A percentile compares a stretch with the other conserved stretches of the same genome.
phyloP scores from a whole-genome alignment of 2,888 invertebrate genomes.

The Euclidia mi region DNA sequence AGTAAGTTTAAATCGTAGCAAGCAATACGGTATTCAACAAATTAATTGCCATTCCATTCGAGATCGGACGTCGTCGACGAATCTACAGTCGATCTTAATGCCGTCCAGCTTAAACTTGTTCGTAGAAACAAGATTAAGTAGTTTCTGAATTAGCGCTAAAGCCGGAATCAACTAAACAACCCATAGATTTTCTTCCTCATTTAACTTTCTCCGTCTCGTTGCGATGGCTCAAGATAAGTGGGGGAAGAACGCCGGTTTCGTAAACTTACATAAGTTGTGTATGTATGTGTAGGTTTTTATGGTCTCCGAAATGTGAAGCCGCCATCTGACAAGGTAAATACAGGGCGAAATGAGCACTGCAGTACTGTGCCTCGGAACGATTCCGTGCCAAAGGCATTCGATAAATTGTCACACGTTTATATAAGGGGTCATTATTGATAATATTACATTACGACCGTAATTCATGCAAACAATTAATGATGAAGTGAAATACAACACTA shows the following conservation, averaged over 20 bases:
- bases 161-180: slow-evolving; percentile 74
- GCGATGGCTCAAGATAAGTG: slow-evolving; percentile 69
- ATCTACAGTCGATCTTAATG: slow-evolving; percentile 51
- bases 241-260: slow-evolving; percentile 55
- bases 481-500: too few relatives aligned
- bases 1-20: slow-evolving; percentile 41
- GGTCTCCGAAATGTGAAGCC: slow-evolving; percentile 10
- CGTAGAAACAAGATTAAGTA: slow-evolving; percentile 71
- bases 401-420: background rate
- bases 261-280: background rate
- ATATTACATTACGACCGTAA: too few relatives aligned
- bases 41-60: slow-evolving; percentile 58
- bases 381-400: background rate
- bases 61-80: slow-evolving; percentile 28
- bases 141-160: slow-evolving; percentile 75
- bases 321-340: slow-evolving; percentile 5
- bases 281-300: slow-evolving; percentile 7
- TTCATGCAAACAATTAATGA: too few relatives aligned
- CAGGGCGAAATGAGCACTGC: background rate
- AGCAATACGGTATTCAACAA: slow-evolving; percentile 55
- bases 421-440: background rate
- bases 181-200: slow-evolving; percentile 82
- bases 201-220: slow-evolving; percentile 72
- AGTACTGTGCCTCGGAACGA: background rate
- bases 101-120: slow-evolving; percentile 65